Evolutionary conservation across 2,797 vertebrate genomes (phyloP).

Genomic region (Oreochromis grahami): DNA sequence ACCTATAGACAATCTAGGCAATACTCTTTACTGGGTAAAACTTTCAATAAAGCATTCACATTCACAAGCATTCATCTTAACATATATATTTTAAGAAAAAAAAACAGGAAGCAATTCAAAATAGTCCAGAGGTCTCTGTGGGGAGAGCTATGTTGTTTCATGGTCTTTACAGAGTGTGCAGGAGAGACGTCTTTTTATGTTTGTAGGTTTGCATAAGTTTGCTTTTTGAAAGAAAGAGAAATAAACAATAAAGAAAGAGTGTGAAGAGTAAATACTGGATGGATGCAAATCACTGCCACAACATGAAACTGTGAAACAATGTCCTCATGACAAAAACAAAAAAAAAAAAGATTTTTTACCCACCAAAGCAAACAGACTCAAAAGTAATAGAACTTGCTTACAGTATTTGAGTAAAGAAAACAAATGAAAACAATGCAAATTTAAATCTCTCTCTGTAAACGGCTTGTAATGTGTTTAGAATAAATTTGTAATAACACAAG

Average conservation of each 20-base stretch:
- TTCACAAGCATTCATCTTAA: too few relatives aligned
- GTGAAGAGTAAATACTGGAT: background rate
- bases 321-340: background rate
- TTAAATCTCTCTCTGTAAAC: background rate
- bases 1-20: background rate
- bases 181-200: background rate
- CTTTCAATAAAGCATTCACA: background rate
- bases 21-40: background rate
- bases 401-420: background rate
- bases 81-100: background rate
- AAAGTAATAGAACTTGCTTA: background rate
- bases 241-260: background rate
- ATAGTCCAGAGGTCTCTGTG: background rate
- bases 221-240: background rate
- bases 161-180: background rate
- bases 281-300: background rate
- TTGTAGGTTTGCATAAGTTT: background rate
- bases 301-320: background rate
- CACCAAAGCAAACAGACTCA: background rate
- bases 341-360: fast-evolving
- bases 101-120: background rate
- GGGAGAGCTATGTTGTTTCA: background rate
- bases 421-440: background rate
- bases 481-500: background rate
- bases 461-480: background rate